These are phyloP conservation scores for Scartelaos histophorus DNA, from an alignment of 2,113 vertebrate species.

Conservation along the genomic window DNA sequence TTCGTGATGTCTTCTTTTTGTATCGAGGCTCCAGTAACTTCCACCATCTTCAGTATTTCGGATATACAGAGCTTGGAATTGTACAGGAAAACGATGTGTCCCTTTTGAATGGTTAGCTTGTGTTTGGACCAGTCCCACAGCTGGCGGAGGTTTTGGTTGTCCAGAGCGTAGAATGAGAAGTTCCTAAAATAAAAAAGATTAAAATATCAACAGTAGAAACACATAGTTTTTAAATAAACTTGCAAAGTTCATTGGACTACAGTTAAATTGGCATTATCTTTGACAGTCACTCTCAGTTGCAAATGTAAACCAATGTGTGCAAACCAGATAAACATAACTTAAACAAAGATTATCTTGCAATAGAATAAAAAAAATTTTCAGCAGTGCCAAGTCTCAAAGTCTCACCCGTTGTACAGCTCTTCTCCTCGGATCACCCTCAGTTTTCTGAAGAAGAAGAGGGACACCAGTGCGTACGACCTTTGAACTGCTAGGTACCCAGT, in stretches of 20 bases:
- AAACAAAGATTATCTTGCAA: too few relatives aligned
- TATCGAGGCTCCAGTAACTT: slow-evolving; percentile 87
- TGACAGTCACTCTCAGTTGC: too few relatives aligned
- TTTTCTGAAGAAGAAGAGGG: slow-evolving; percentile 95
- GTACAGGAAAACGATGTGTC: slow-evolving; percentile 93
- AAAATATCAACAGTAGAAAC: not conserved
- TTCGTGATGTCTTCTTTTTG: slow-evolving; percentile 89
- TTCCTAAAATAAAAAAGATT: slow-evolving; percentile 77
- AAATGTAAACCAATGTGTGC: too few relatives aligned
- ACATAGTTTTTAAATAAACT: too few relatives aligned
- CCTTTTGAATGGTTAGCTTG: slow-evolving; percentile 87
- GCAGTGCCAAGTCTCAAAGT: slow-evolving; percentile 11
- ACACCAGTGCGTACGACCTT: slow-evolving; percentile 93
- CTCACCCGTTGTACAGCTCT: slow-evolving; percentile 86
- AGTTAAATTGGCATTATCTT: too few relatives aligned
- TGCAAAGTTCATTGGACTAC: too few relatives aligned
- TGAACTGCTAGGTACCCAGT: slow-evolving; percentile 92
- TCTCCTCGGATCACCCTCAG: slow-evolving; percentile 90
- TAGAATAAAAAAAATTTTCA: too few relatives aligned
- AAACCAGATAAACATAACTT: too few relatives aligned
- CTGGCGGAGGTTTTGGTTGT: slow-evolving; percentile 96
- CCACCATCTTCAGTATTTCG: slow-evolving; percentile 92
- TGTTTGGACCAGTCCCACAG: slow-evolving; percentile 99
- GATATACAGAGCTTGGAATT: slow-evolving; percentile 94
- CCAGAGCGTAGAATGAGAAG: slow-evolving; percentile 94